These are phyloP conservation scores for Antheraea assamensis DNA, from an alignment of 2,888 invertebrate species.

Conservation along the genomic window DNA sequence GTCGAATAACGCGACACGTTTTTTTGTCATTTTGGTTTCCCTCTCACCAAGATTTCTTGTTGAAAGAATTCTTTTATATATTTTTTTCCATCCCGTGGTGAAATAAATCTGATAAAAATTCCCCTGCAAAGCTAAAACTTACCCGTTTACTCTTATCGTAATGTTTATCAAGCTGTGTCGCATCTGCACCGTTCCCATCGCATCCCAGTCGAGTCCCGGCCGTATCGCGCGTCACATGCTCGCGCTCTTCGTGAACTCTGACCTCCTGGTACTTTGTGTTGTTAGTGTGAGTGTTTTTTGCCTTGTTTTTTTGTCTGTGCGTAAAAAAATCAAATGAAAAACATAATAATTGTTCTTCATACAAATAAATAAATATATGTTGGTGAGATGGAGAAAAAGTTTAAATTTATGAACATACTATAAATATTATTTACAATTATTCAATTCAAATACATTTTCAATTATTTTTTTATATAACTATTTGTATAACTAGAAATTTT, in stretches of 20 bases:
- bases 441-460: no score
- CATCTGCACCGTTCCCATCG: slow-evolving; percentile 20
- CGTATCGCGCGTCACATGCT: slow-evolving; percentile 38
- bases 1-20: neutral
- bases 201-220: slow-evolving; percentile 41
- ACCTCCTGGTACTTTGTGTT: slow-evolving; percentile 45
- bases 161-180: slow-evolving; percentile 23
- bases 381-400: no score
- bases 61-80: neutral
- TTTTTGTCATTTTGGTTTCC: neutral
- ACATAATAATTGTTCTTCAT: no score
- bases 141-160: slow-evolving; percentile 9
- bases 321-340: neutral
- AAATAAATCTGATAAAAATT: slow-evolving; percentile 2
- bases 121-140: neutral
- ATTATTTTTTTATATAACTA: no score
- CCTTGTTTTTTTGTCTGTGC: slow-evolving; percentile 27
- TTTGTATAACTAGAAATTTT: no score
- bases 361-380: no score
- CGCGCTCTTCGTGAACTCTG: slow-evolving; percentile 42
- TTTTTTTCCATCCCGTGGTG: neutral
- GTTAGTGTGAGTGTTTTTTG: slow-evolving; percentile 34
- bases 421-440: no score
- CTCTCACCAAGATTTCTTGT: neutral
- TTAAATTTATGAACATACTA: no score